Conservation (phyloP, 2,888 invertebrate species). For the Polylopha cassiicola region DNA sequence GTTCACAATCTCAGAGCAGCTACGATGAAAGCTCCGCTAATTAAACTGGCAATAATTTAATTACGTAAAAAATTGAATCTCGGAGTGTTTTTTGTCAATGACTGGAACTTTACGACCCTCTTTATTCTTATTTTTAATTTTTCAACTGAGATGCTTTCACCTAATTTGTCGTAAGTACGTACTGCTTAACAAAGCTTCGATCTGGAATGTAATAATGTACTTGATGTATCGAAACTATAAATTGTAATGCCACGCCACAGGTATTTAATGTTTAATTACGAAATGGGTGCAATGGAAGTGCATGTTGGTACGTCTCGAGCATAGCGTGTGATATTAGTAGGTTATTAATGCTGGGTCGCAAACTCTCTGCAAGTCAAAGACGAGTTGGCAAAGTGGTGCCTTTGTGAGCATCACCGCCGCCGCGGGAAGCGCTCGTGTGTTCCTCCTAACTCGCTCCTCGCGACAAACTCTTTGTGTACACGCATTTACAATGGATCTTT, state of each 20-base stretch:
- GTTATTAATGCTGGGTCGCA: slow-evolving; percentile 70
- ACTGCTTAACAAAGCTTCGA: too few species aligned
- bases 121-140: too few species aligned
- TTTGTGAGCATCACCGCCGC: slow-evolving; percentile 52
- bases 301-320: slow-evolving; percentile 16
- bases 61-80: slow-evolving; percentile 71
- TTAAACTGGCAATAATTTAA: slow-evolving; percentile 76
- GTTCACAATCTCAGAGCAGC: slow-evolving; percentile 74
- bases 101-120: too few species aligned
- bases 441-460: slow-evolving; percentile 44
- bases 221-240: slow-evolving; percentile 12
- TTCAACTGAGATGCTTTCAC: too few species aligned
- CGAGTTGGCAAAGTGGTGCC: slow-evolving; percentile 67
- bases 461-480: slow-evolving; percentile 65
- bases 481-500: slow-evolving; percentile 48
- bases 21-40: slow-evolving; percentile 72
- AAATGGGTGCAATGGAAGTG: slow-evolving; percentile 10
- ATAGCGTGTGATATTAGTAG: slow-evolving; percentile 50
- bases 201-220: not conserved
- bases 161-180: too few species aligned
- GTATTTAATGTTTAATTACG: slow-evolving; percentile 8
- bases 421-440: slow-evolving; percentile 43
- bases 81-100: slow-evolving; percentile 48
- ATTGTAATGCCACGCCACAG: slow-evolving; percentile 6
- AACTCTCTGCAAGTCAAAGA: slow-evolving; percentile 64